Base-by-base conservation (phyloP, 2,888 invertebrate genomes). In the Chalcis sispes region DNA sequence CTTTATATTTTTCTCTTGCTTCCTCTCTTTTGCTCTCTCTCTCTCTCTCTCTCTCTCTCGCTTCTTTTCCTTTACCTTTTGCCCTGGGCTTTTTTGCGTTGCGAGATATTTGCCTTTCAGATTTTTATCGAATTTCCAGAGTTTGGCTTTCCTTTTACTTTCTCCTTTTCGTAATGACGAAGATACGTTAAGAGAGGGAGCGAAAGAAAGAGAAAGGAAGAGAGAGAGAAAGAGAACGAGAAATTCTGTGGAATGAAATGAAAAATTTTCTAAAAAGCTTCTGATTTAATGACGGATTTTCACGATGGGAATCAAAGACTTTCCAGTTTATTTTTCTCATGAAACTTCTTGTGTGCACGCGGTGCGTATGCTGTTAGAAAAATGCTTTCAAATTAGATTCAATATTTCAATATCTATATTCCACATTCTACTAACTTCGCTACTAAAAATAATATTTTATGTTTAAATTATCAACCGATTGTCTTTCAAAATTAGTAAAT, bases 61-160 rank as follows among this genome's bases (percentile, higher is more conserved):
- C 10, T 15, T 42, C 13, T 40, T 32, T 5, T 48, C 36, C 58
- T 61, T 69, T 52, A 52, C 71, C 27, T 48, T 56, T 69, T 56
- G 62, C 62, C 69, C 29, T 52, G 58, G 69, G 72, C 65, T 65
- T 58, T 72, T 65, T 50, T 20, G 48, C 58, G 61, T 23, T 23
- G 73, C 72, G 32, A 58, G 73, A 77, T n/a, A n/a, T 77, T 77
- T 77, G 77, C 77, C 72, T 77, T 77, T 73, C 70, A 77, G 70
- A 77, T 77, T 77, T 77, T 77, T 73, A 77, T 77, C 77, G 61
- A 73, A 75, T 79, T 74, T 66, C 58, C 74, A 48, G 58, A 58
- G 70, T 78, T 76, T 73, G 73, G 73, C 72, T 71, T 73, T 73
- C 70, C 70, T 75, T 74, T 58, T 67, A 42, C 20, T 62, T 59